These are phyloP conservation scores for Heliopora coerulea DNA, from an alignment of 92 coral and sea anemone species.

Conservation along the genomic window DNA sequence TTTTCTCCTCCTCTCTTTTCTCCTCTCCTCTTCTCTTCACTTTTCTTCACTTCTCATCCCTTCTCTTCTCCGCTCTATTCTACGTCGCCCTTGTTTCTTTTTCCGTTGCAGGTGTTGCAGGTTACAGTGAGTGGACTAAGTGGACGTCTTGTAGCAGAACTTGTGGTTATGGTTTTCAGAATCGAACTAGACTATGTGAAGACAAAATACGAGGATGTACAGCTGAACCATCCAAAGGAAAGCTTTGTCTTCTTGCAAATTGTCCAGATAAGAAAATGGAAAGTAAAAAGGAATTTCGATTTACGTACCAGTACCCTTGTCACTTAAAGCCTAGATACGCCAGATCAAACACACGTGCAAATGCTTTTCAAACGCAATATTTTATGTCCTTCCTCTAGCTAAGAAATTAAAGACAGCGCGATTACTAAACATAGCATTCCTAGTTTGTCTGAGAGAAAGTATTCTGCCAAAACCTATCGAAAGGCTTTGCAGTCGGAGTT, in stretches of 20 bases:
- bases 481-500: too few relatives aligned
- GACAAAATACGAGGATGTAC: not conserved
- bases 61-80: not conserved
- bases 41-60: not conserved
- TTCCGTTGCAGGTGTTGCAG: conserved; percentile 30
- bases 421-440: too few relatives aligned
- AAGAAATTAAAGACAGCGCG: too few relatives aligned
- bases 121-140: conserved; percentile 2
- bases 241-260: not conserved
- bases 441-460: too few relatives aligned
- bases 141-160: conserved; percentile 6
- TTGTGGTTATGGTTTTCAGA: not conserved
- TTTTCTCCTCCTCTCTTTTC: not conserved
- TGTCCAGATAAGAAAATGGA: conserved; percentile 17
- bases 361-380: too few relatives aligned
- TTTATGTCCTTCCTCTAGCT: too few relatives aligned
- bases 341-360: too few relatives aligned
- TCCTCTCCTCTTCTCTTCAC: not conserved
- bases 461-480: too few relatives aligned
- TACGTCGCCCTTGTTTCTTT: not conserved
- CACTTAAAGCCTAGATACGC: too few relatives aligned
- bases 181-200: conserved; percentile 2
- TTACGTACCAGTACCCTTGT: not conserved
- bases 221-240: not conserved
- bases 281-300: not conserved